Base-by-base conservation (phyloP, 2,113 vertebrate genomes). In the Bos taurus region DNA sequence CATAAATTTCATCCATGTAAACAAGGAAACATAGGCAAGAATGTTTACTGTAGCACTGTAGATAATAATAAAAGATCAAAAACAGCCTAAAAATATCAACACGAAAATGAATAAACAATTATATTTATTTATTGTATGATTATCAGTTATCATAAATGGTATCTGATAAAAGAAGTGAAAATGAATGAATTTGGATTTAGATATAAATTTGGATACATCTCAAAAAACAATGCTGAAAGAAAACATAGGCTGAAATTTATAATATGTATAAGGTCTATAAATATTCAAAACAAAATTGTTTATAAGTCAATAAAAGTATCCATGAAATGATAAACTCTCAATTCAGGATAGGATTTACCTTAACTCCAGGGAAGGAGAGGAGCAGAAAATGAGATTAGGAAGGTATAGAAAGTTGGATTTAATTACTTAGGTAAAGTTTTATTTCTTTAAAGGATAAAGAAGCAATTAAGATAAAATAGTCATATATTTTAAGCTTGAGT, bases 391-490 rank as follows among this genome's bases (percentile, higher is more conserved):
- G 43, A 93, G 16, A 90, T 50, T 57, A 60, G 71, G 71, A 4
- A 87, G 40, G 7, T 84, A 25, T 12, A 40, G 6, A n/a, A 0
- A 81, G 15, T 21, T 15, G 1, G 57, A 86, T 56, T 77, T 89
- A 74, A 94, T 17, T 50, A 86, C 28, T 93, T 92, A 19, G 88
- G 10, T 36, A 84, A 95, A 93, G 23, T 54, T 95, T 97, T 80
- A 86, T 59, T 95, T 91, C 40, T 81, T 84, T 25, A 78, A 90
- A 89, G 86, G 62, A 88, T 88, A 80, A 95, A 56, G 30, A 90
- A 91, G 80, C 67, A 97, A 95, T 87, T 50, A 87, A 88, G 77
- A 96, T 90, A 40, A 96, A 88, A 90, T 46, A 60, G 25, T 77
- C 59, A 91, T 13, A 71, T 40, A 96, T 52, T 90, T 91, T 56